Conservation (phyloP, 2,888 invertebrate species). For the Parnassius orleans region DNA sequence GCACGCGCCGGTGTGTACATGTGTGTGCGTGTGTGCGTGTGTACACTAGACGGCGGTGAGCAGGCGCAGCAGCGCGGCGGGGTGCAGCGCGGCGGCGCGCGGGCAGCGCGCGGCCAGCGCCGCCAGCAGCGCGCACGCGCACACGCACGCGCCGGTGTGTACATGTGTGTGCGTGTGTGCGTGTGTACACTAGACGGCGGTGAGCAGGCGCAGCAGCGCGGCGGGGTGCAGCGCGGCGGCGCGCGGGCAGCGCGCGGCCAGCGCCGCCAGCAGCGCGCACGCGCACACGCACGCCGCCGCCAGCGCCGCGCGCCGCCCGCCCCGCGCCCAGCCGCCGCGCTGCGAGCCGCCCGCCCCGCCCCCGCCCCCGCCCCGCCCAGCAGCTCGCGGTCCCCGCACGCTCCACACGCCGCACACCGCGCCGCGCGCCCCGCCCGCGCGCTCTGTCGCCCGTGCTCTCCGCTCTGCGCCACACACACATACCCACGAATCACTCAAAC, state of each 20-base stretch:
- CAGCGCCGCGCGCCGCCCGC: constrained; percentile 12
- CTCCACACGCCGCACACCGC: constrained; percentile 21
- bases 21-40: too few relatives aligned
- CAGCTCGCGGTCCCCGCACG: constrained; percentile 22
- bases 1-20: neutral
- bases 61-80: constrained; percentile 16
- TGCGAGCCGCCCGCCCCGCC: neutral
- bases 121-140: too few relatives aligned
- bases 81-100: constrained; percentile 23
- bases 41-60: constrained; percentile 18
- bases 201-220: constrained; percentile 17
- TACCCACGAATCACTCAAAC: neutral
- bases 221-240: constrained; percentile 24
- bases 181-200: constrained; percentile 6
- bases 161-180: neutral
- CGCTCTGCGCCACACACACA: constrained; percentile 1
- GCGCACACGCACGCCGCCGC: neutral
- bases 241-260: constrained; percentile 24
- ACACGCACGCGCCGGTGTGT: too few relatives aligned
- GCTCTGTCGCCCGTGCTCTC: neutral
- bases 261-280: constrained; percentile 7
- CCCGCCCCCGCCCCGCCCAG: neutral
- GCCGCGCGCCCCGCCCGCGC: constrained; percentile 1
- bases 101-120: constrained; percentile 24
- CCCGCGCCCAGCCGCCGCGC: constrained; percentile 1